Base-by-base conservation (phyloP, 2,113 vertebrate species). In the Paraplagusia blochii region DNA sequence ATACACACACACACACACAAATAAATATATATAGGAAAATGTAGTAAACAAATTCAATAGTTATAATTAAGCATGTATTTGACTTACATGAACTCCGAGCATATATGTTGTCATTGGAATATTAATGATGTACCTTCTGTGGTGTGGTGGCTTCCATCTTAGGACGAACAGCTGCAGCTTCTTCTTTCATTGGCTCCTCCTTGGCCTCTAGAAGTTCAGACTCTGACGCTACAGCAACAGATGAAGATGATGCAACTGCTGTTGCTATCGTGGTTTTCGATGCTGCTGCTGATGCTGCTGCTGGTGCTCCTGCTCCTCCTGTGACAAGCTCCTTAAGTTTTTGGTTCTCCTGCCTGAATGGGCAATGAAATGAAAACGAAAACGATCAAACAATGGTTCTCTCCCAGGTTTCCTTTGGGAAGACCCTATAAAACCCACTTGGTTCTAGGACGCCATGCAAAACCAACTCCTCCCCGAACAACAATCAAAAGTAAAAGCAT, bases 311-410 rank as follows among this genome's bases (percentile, higher is more conserved):
- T 13, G 59, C 52, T 42, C 72, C 85, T 53, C 90, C 88, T 0
- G 90, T 93, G 71, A 98, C 87, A 81, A 95, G 81, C 72, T 93
- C 94, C 81, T 92, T 96, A 39, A 99, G 92, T 76, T 97, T 95
- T 81, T 91, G 87, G 68, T 99, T 97, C 85, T 99, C 97, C 10
- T 91, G 92, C 52, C 97, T 99, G 74, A 0, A 11, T 44, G 1
- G 36, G 29, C 13, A 45, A 66, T 19, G 70, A 51, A 71, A 52
- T 53, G 55, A 72, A 74, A 87, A 62, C 13, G 66, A 76, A 63
- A 77, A 47, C 5, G 6, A 33, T 9, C 38, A 17, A 33, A 33
- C 8, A 7, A 13, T 13, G 40, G 7, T 40, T 15, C 36, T 43
- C 54, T 11, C 36, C n/a, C 48, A 8, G 61, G 65, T 19, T 12